A percentile compares a stretch with the other conserved stretches of the same genome.
Conservation (phyloP, 2,888 invertebrate species). For the Bellardia bayeri region DNA sequence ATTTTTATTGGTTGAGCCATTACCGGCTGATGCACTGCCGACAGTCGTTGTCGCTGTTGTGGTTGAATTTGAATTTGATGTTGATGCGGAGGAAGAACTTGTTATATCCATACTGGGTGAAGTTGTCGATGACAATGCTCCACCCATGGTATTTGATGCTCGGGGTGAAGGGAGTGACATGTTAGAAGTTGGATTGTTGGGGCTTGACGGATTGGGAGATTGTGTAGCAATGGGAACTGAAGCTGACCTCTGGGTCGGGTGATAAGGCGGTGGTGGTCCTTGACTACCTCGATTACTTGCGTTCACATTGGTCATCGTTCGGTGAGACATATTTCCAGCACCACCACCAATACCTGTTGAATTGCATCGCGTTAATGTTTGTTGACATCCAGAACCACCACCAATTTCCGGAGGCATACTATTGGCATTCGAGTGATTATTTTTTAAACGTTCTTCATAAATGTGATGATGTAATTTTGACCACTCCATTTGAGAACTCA, state of each 20-base stretch:
- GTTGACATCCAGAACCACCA: slow-evolving; percentile 42
- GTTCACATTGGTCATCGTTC: slow-evolving; percentile 74
- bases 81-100: slow-evolving; percentile 60
- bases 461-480: slow-evolving; percentile 95
- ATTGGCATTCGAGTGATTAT: slow-evolving; percentile 73
- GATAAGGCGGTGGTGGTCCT: slow-evolving; percentile 92
- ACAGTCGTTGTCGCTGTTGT: slow-evolving; percentile 85
- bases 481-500: slow-evolving; percentile 90
- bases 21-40: slow-evolving; percentile 75
- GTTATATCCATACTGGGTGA: slow-evolving; percentile 87
- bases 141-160: slow-evolving; percentile 77
- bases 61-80: slow-evolving; percentile 83
- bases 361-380: slow-evolving; percentile 68
- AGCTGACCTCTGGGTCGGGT: slow-evolving; percentile 89
- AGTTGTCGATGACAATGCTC: slow-evolving; percentile 88
- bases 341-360: slow-evolving; percentile 64
- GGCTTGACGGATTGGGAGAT: slow-evolving; percentile 90
- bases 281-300: slow-evolving; percentile 85
- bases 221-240: slow-evolving; percentile 90
- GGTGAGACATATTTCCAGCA: slow-evolving; percentile 55
- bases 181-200: slow-evolving; percentile 89
- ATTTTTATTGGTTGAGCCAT: slow-evolving; percentile 75
- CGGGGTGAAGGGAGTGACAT: slow-evolving; percentile 90
- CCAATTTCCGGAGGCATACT: slow-evolving; percentile 65
- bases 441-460: slow-evolving; percentile 88